phyloP scores from a whole-genome alignment of 2,888 invertebrate species.

The Aphidius colemani region DNA sequence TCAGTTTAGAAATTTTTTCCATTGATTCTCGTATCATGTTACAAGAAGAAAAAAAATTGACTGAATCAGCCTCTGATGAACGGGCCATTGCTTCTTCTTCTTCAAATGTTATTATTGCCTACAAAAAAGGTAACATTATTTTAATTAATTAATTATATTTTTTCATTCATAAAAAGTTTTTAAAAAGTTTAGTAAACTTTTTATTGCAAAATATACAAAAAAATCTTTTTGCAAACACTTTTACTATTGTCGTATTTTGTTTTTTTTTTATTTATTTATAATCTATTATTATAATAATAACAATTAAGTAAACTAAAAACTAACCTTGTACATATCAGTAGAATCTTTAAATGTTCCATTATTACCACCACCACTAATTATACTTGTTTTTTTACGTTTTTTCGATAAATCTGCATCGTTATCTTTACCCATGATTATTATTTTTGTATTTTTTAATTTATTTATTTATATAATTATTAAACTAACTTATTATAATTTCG shows the following conservation, averaged over 20 bases:
- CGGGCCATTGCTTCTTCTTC: slow-evolving; percentile 74
- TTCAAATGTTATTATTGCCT: slow-evolving; percentile 75
- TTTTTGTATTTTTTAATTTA: no score
- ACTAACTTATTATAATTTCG: no score
- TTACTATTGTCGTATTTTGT: no score
- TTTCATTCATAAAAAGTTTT: no score
- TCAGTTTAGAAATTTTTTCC: slow-evolving; percentile 71
- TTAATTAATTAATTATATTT: no score
- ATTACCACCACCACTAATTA: slow-evolving; percentile 18
- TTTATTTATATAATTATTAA: no score
- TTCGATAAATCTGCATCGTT: slow-evolving; percentile 48
- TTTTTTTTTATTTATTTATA: no score
- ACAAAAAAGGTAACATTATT: slow-evolving; percentile 37
- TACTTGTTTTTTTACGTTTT: slow-evolving; percentile 45
- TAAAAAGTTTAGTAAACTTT: no score
- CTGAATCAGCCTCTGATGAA: slow-evolving; percentile 71
- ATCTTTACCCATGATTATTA: slow-evolving; percentile 49
- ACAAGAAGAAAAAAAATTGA: slow-evolving; percentile 71
- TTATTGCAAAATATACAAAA: no score
- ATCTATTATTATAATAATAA: background rate
- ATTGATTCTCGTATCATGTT: slow-evolving; percentile 72
- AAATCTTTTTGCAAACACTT: no score
- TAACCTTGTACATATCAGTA: slow-evolving; percentile 50
- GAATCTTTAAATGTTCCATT: slow-evolving; percentile 37
- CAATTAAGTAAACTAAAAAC: slow-evolving; percentile 1